Percentiles rank a stretch among this genome's conserved stretches.
Conservation (phyloP, 2,888 invertebrate species). For the Arge pagana region DNA sequence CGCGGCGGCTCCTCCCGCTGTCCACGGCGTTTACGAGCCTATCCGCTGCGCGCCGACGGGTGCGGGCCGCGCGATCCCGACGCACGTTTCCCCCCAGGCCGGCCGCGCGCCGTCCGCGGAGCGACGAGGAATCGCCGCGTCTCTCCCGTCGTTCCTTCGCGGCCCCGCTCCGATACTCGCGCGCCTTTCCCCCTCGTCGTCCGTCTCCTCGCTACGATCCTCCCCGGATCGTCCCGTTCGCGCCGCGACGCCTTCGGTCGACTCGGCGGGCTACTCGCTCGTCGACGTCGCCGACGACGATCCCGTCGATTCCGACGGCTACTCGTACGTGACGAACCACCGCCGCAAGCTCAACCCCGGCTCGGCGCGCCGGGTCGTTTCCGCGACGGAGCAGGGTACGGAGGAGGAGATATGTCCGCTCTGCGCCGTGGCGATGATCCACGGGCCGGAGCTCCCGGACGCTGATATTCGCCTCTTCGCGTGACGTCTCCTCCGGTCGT, state of each 20-base stretch:
- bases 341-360: conserved; percentile 38
- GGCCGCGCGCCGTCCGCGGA: not conserved
- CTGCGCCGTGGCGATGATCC: conserved; percentile 52
- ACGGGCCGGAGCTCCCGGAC: conserved; percentile 50
- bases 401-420: conserved; percentile 51
- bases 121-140: not conserved
- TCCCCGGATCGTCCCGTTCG: conserved; percentile 8
- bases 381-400: conserved; percentile 31
- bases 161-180: conserved; percentile 10
- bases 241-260: conserved; percentile 5
- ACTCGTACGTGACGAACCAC: conserved; percentile 41
- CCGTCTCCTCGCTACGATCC: conserved; percentile 34
- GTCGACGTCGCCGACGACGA: conserved; percentile 31
- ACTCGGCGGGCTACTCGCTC: conserved; percentile 14
- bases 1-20: conserved; percentile 12
- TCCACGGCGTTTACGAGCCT: conserved; percentile 11
- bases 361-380: conserved; percentile 36
- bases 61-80: conserved; percentile 2
- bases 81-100: conserved; percentile 6
- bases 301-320: conserved; percentile 50
- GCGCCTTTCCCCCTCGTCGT: conserved; percentile 30
- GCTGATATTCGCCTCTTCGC: conserved; percentile 29
- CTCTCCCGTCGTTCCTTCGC: too few relatives aligned
- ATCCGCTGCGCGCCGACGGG: not conserved
- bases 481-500: not conserved